Evolutionary conservation across 2,113 vertebrate genomes (phyloP).

Genomic region (Elephantulus edwardii): DNA sequence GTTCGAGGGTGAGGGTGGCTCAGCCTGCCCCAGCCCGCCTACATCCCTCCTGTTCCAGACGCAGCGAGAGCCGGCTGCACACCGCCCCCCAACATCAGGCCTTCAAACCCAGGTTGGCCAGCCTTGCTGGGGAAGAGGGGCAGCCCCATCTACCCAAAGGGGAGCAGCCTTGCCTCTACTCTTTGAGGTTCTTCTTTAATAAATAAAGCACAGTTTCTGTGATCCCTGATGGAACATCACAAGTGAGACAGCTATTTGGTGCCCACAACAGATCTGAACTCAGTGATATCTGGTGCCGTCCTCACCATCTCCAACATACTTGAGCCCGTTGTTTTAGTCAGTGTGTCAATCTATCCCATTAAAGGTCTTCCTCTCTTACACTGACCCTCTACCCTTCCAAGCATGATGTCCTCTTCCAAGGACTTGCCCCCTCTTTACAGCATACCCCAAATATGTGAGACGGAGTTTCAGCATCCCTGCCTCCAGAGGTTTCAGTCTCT

Average conservation of each 20-base stretch:
- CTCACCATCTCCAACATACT: too few species aligned
- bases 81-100: not conserved
- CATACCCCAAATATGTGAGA: too few species aligned
- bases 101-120: not conserved
- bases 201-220: not conserved
- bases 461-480: too few species aligned
- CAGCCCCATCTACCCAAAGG: not conserved
- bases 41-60: conserved; percentile 59
- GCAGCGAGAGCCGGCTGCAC: not conserved
- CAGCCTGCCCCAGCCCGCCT: conserved; percentile 70
- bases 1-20: conserved; percentile 56
- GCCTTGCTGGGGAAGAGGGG: not conserved
- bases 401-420: too few species aligned
- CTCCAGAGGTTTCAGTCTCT: too few species aligned
- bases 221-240: not conserved
- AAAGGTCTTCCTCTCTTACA: too few species aligned
- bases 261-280: not conserved
- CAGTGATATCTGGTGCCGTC: too few species aligned
- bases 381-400: too few species aligned
- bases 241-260: not conserved
- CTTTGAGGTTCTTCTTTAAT: not conserved
- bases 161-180: not conserved
- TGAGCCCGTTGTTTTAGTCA: too few species aligned
- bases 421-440: too few species aligned
- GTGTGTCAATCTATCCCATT: too few species aligned